These are phyloP conservation scores for Drosophila monieri DNA, from an alignment of 2,888 invertebrate species.

Conservation along the genomic window DNA sequence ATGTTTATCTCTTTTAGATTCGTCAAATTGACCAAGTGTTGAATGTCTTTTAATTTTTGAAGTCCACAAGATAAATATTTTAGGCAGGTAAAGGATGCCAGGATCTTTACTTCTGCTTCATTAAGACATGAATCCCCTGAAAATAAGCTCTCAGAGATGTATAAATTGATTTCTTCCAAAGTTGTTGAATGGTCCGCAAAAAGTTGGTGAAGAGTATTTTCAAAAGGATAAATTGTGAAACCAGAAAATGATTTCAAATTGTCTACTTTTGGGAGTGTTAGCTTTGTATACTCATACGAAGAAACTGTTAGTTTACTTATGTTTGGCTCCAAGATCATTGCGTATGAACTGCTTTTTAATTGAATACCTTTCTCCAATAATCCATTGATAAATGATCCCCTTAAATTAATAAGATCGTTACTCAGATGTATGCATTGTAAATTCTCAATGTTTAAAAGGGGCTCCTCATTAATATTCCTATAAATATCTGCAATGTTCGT, in stretches of 20 bases:
- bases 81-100: not conserved
- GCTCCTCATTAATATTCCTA: not conserved
- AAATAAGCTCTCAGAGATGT: too few relatives aligned
- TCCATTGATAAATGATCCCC: not conserved
- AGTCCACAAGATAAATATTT: not conserved
- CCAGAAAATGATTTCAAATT: not conserved
- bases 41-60: conserved; percentile 1
- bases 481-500: not conserved
- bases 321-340: not conserved
- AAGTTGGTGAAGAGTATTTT: not conserved
- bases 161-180: not conserved
- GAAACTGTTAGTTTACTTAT: fast-evolving
- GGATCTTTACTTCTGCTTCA: not conserved
- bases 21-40: not conserved
- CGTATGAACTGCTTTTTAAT: not conserved
- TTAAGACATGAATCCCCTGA: not conserved
- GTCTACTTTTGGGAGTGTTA: conserved; percentile 2
- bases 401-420: not conserved
- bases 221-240: fast-evolving
- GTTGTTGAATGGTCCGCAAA: not conserved
- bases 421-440: not conserved
- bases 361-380: conserved; percentile 18
- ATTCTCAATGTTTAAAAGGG: not conserved
- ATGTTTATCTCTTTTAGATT: conserved; percentile 3
- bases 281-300: not conserved